phyloP scores from a whole-genome alignment of 2,888 invertebrate genomes.

The Azorinus chamasolen region DNA sequence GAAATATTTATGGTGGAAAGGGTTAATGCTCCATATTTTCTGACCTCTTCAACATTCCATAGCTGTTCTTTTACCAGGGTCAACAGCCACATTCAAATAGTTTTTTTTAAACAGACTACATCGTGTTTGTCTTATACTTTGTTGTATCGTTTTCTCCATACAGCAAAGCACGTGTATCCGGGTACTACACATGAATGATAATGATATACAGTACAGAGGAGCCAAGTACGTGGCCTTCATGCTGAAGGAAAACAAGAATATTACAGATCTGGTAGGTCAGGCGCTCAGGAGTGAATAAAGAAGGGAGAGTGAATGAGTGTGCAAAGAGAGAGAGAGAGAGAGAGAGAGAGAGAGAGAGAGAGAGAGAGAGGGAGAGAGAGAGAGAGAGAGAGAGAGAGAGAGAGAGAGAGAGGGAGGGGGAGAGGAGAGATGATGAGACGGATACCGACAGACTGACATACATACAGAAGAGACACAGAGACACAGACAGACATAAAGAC shows the following conservation, averaged over 20 bases:
- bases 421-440: too few relatives aligned
- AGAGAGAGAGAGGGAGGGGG: constrained; percentile 1
- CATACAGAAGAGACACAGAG: too few relatives aligned
- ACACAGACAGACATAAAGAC: too few relatives aligned
- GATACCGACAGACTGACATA: too few relatives aligned
- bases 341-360: neutral
- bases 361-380: constrained; percentile 6
- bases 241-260: constrained; percentile 69
- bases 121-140: too few relatives aligned
- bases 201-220: constrained; percentile 68
- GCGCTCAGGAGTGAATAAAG: neutral
- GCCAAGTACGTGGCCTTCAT: constrained; percentile 71
- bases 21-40: too few relatives aligned
- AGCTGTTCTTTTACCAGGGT: too few relatives aligned
- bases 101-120: too few relatives aligned
- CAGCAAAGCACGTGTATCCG: constrained; percentile 73
- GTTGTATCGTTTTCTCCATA: constrained; percentile 16
- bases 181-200: constrained; percentile 69
- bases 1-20: too few relatives aligned
- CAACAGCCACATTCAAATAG: too few relatives aligned
- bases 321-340: neutral
- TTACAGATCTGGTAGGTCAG: constrained; percentile 74
- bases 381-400: constrained; percentile 1
- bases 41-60: too few relatives aligned
- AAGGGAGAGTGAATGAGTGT: neutral